Evolutionary conservation across 2,888 invertebrate genomes (phyloP).

Genomic region (Hyposoter dolosus): DNA sequence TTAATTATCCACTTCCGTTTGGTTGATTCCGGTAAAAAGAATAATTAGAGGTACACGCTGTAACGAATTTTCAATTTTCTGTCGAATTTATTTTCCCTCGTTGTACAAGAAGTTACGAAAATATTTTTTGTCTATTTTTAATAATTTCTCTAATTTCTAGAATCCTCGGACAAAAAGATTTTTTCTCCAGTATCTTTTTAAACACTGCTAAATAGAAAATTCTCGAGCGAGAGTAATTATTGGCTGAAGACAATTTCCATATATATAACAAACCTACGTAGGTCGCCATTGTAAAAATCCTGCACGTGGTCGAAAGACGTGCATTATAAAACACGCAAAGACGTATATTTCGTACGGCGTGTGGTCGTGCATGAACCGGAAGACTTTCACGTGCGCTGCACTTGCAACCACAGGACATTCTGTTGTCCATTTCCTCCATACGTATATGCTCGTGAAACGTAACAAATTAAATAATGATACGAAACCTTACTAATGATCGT

Average conservation of each 20-base stretch:
- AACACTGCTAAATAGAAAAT: not conserved
- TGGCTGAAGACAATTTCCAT: conserved; percentile 39
- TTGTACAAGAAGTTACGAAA: not conserved
- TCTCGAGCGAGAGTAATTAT: conserved; percentile 57
- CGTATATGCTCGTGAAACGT: conserved; percentile 17
- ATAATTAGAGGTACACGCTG: not conserved
- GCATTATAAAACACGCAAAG: conserved; percentile 35
- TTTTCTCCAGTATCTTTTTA: not conserved
- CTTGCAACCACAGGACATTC: conserved; percentile 43
- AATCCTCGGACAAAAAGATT: not conserved
- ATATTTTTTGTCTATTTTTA: not conserved
- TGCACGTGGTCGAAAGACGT: conserved; percentile 38
- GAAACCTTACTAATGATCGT: not conserved
- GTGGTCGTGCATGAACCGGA: conserved; percentile 67
- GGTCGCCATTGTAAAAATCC: conserved; percentile 17
- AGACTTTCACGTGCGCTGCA: conserved; percentile 66
- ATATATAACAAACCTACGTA: conserved; percentile 55
- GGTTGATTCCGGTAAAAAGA: not conserved
- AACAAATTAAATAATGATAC: not conserved
- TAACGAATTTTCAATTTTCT: not conserved
- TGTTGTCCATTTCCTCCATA: conserved; percentile 56
- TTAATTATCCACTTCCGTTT: conserved; percentile 8
- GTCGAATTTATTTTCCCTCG: not conserved
- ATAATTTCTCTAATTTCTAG: not conserved
- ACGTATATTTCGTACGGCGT: conserved; percentile 21